Evolutionary conservation across 2,797 vertebrate genomes (phyloP), one percentile per base, ranked within the genome.

Genomic region (Diplodus puntazzo): DNA sequence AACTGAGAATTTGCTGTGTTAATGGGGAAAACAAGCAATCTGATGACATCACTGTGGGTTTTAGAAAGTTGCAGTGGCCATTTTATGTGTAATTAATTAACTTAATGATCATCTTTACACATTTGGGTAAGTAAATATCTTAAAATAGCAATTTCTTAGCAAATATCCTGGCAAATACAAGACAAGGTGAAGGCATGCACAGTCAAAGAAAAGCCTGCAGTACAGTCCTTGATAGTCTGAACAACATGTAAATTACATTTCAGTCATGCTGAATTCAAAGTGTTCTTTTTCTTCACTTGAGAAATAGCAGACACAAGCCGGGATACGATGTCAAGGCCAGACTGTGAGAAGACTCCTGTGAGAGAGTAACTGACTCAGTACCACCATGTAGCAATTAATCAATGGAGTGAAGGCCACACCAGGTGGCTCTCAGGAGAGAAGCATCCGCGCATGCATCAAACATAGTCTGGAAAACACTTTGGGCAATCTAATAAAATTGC

Each of bases 311-410:
- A 83, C 42, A 53, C 46, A 60, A 69, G 42, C 30, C 39, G 64
- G 23, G 39, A 53, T 34, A 60, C 48, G 21, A 65, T 78, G 73
- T 85, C 82, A 84, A 60, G 73, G 67, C 63, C 43, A 65, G 70
- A n/a, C 82, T 77, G 72, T 70, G 68, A 75, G 75, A 88, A 69
- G 58, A 79, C 81, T 91, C 76, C 83, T 80, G 82, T 25, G 85
- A 91, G 84, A 83, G 90, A 88, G 81, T 65, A 75, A 81, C 66
- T 92, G 90, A 92, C 81, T 92, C 89, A 90, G 77, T 75, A 46
- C 20, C 77, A 53, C 74, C 82, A 70, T 81, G 87, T 61, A 73
- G 80, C 73, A 64, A 70, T 93, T 90, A 94, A 87, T 94, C 91
- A 93, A 77, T 70, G 11, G 11, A 86, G 72, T 55, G 79, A 91